These are phyloP conservation scores for Drosophila austrosaltans DNA, from an alignment of 2,888 invertebrate genomes.

Conservation along the genomic window DNA sequence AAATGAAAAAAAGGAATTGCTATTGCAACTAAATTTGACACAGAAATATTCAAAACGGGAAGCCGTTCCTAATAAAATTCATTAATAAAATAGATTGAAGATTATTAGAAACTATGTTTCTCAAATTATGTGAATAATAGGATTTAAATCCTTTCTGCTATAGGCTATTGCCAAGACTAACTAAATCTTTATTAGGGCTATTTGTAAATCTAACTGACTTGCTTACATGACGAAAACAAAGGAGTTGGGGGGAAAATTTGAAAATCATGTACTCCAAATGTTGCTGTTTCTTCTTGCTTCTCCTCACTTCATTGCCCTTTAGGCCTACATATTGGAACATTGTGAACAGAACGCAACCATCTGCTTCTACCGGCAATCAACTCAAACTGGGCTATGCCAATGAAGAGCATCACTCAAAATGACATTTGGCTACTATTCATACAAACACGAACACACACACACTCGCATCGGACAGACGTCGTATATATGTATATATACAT, in stretches of 20 bases:
- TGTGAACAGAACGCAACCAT: neutral
- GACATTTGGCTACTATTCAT: constrained; percentile 16
- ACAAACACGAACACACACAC: neutral
- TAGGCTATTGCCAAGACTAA: neutral
- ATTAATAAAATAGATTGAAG: no score
- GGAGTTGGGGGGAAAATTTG: neutral
- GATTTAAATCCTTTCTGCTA: no score
- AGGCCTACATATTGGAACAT: neutral
- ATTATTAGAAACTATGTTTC: no score
- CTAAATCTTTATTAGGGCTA: neutral
- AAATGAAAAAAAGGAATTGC: constrained; percentile 36
- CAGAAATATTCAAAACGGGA: no score
- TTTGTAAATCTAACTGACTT: constrained; percentile 36
- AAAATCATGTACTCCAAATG: constrained; percentile 11
- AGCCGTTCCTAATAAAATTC: no score
- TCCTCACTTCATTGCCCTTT: neutral
- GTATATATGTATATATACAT: constrained; percentile 6
- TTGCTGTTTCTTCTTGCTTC: neutral
- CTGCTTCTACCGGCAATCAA: constrained; percentile 10
- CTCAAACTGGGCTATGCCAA: constrained; percentile 1
- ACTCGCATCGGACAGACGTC: constrained; percentile 2
- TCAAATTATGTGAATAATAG: no score
- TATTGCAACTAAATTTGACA: constrained; percentile 20
- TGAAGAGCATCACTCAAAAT: constrained; percentile 22
- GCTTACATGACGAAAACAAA: constrained; percentile 21